These are phyloP conservation scores for Semnornis frantzii DNA, from an alignment of 2,113 vertebrate species.

Conservation along the genomic window DNA sequence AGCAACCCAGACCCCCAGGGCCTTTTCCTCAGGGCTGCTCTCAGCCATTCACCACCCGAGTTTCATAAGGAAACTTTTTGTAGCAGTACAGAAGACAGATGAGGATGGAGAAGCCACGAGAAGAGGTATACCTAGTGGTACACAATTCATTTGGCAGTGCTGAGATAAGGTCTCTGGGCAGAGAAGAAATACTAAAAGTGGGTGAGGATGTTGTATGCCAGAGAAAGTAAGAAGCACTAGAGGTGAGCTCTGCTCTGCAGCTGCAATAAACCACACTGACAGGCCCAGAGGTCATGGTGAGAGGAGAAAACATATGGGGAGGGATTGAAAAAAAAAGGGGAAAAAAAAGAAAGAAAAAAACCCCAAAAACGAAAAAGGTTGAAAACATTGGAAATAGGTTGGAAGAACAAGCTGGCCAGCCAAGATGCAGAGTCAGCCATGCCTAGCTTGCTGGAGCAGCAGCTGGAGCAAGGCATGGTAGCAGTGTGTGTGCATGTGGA, in stretches of 20 bases:
- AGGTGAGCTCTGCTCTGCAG: not conserved
- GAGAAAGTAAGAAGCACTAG: not conserved
- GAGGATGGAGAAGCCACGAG: not conserved
- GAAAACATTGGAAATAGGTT: not conserved
- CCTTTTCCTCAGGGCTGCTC: no score
- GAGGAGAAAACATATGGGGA: not conserved
- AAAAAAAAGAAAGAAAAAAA: no score
- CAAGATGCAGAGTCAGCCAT: not conserved
- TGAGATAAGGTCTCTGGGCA: not conserved
- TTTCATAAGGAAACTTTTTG: not conserved
- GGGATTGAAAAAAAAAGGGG: not conserved
- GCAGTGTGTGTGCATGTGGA: fast-evolving
- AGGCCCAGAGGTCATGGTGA: not conserved
- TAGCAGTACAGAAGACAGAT: not conserved
- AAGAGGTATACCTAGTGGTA: not conserved
- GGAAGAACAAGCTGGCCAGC: not conserved
- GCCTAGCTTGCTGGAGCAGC: fast-evolving
- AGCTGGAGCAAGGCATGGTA: not conserved
- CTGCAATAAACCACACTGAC: not conserved
- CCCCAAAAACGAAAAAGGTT: not conserved
- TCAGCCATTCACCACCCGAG: no score
- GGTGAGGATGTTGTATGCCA: not conserved
- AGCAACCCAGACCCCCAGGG: no score
- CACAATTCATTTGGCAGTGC: not conserved
- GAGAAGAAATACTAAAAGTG: not conserved